These are phyloP conservation scores for Heteromormyrus szaboi DNA, from an alignment of 2,797 vertebrate species.

Conservation along the genomic window DNA sequence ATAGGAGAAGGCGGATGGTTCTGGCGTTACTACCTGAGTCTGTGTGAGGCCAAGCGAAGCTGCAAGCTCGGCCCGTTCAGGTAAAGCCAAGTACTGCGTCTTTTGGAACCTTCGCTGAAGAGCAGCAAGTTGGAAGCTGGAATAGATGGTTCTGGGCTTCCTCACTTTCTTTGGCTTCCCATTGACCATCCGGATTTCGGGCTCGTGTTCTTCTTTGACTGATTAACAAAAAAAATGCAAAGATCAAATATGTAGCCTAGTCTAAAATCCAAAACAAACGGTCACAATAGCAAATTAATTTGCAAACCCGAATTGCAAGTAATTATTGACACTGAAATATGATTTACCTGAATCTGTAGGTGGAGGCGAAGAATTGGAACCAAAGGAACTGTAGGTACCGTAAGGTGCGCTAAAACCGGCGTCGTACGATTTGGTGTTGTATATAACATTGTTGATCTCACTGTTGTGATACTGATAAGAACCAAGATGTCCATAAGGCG, in stretches of 20 bases:
- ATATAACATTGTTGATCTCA: conserved; percentile 58
- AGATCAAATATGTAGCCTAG: background rate
- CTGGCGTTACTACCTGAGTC: conserved; percentile 62
- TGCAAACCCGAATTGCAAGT: background rate
- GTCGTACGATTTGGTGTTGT: conserved; percentile 70
- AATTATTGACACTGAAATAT: background rate
- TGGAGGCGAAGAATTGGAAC: conserved; percentile 62
- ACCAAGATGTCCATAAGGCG: conserved; percentile 66
- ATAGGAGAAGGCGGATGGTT: background rate
- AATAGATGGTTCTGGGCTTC: conserved; percentile 79
- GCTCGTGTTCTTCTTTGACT: conserved; percentile 78
- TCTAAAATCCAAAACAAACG: background rate
- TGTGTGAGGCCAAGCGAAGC: conserved; percentile 78
- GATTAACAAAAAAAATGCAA: background rate
- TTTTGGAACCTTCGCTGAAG: conserved; percentile 77
- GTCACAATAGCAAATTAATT: background rate
- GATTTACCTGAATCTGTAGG: conserved; percentile 68
- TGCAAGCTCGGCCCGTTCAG: conserved; percentile 75
- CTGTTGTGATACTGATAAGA: conserved; percentile 68
- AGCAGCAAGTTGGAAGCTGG: conserved; percentile 78
- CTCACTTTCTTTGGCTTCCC: conserved; percentile 82
- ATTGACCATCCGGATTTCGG: conserved; percentile 77
- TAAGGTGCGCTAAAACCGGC: conserved; percentile 66
- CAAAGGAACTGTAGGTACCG: conserved; percentile 68
- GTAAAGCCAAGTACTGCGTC: conserved; percentile 77